Evolutionary conservation across 2,113 vertebrate genomes (phyloP).

Genomic region (Ancistrus triradiatus): DNA sequence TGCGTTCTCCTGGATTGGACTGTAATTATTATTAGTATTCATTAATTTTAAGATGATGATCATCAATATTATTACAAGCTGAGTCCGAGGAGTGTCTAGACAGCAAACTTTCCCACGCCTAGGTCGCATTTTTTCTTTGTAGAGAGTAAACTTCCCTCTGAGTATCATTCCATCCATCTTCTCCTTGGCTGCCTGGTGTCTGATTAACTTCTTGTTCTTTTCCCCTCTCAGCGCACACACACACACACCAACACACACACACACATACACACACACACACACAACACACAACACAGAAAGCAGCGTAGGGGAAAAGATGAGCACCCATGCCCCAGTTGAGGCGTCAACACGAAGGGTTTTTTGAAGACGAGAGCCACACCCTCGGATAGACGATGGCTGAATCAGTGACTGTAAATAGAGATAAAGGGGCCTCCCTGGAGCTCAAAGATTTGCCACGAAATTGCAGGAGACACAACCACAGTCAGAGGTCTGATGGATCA

Average conservation of each 20-base stretch:
- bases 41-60: too few relatives aligned
- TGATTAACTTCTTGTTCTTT: conserved; percentile 35
- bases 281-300: not conserved
- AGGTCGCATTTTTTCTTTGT: not conserved
- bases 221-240: conserved; percentile 6
- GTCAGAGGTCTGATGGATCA: conserved; percentile 7
- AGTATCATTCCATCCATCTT: conserved; percentile 43
- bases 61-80: too few relatives aligned
- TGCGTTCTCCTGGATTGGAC: too few relatives aligned
- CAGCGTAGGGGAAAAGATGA: not conserved
- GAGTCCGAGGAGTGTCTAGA: conserved; percentile 5
- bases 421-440: conserved; percentile 2
- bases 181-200: conserved; percentile 24
- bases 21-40: too few relatives aligned
- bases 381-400: not conserved
- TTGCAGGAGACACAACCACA: conserved; percentile 6
- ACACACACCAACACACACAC: not conserved
- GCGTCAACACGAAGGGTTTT: conserved; percentile 9
- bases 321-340: not conserved
- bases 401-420: conserved; percentile 8
- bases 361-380: not conserved
- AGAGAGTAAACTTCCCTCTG: conserved; percentile 19
- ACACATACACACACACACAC: conserved; percentile 8
- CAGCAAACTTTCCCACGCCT: not conserved
- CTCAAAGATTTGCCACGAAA: conserved; percentile 13